Conservation (phyloP, 1,140 invertebrate species). For the Pogonomyrmex californicus region DNA sequence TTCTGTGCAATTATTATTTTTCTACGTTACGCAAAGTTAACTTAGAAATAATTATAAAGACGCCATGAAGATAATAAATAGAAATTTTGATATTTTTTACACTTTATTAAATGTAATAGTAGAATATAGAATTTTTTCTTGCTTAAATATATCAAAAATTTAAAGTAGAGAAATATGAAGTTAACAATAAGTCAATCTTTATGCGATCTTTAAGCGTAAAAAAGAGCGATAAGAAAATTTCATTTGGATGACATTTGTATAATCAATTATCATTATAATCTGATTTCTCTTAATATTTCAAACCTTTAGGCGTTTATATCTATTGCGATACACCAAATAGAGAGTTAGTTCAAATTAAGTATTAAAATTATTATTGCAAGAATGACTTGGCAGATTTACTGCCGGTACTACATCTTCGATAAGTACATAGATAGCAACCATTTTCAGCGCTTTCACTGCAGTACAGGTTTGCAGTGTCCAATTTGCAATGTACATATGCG, state of each 20-base stretch:
- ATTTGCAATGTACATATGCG: conserved; percentile 5
- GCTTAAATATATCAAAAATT: neutral
- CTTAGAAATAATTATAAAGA: neutral
- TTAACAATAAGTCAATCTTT: neutral
- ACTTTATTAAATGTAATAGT: neutral
- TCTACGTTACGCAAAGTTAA: neutral
- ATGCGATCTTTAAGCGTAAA: too few species aligned
- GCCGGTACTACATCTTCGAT: neutral
- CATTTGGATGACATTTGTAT: too few species aligned
- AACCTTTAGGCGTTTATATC: neutral
- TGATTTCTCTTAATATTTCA: neutral
- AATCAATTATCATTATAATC: neutral
- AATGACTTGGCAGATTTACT: neutral
- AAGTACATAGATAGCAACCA: neutral
- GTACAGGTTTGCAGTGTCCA: conserved; percentile 43
- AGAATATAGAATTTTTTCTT: neutral
- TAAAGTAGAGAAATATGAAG: neutral
- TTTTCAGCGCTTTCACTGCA: conserved; percentile 57
- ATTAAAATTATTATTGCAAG: conserved; percentile 21
- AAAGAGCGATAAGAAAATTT: too few species aligned
- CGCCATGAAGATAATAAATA: neutral
- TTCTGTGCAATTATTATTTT: neutral
- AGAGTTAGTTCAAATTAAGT: neutral
- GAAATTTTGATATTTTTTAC: neutral
- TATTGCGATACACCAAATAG: neutral